Conservation (phyloP, 2,797 vertebrate genomes). For the Acanthiza pusilla region DNA sequence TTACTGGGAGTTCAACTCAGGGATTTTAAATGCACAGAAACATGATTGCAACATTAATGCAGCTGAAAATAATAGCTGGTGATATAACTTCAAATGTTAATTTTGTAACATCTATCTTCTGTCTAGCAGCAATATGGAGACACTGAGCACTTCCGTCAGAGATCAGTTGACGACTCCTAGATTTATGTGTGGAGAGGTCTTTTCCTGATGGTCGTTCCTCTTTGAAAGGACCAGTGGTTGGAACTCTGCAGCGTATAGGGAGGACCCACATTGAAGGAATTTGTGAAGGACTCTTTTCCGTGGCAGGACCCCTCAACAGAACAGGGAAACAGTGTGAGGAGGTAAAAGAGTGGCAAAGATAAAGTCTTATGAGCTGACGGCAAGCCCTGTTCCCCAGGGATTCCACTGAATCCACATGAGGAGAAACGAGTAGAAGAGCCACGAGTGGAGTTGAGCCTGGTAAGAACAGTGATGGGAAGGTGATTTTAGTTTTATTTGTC, state of each 20-base stretch:
- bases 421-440: background rate
- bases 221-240: background rate
- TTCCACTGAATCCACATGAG: background rate
- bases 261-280: background rate
- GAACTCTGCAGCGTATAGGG: background rate
- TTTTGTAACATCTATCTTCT: background rate
- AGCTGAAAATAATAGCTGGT: background rate
- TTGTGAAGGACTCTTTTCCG: background rate
- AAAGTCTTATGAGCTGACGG: background rate
- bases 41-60: background rate
- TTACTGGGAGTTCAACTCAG: background rate
- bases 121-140: background rate
- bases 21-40: background rate
- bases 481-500: background rate
- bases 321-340: background rate
- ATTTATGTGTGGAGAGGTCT: background rate
- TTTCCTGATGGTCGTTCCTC: background rate
- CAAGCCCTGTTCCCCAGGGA: accelerated
- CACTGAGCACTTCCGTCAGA: background rate
- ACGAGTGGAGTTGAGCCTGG: background rate
- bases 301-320: background rate
- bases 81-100: background rate
- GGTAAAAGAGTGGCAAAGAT: background rate
- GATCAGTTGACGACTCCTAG: accelerated
- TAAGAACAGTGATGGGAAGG: background rate